Evolutionary conservation across 2,888 invertebrate species (phyloP).

Genomic region (Drosophila pseudotakahashii): DNA sequence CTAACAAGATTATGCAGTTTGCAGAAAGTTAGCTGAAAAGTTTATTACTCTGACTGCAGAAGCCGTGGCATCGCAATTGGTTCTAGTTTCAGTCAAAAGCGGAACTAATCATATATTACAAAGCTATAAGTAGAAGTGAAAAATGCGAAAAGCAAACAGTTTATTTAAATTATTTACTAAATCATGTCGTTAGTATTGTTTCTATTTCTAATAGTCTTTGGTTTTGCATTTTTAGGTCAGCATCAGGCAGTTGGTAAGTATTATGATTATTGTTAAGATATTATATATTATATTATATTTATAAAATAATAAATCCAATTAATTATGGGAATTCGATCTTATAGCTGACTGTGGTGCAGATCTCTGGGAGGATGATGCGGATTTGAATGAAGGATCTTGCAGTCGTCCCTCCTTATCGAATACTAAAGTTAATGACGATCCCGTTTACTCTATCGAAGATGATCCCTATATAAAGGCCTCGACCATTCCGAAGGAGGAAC

Average conservation of each 20-base stretch:
- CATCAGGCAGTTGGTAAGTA: conserved; percentile 10
- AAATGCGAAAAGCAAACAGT: background rate
- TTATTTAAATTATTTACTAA: background rate
- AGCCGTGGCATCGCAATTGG: conserved; percentile 2
- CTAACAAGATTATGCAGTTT: conserved; percentile 40
- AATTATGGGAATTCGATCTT: background rate
- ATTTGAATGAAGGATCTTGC: background rate
- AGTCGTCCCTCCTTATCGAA: background rate
- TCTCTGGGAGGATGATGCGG: background rate
- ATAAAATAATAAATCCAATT: background rate
- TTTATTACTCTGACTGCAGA: background rate
- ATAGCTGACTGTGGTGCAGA: conserved; percentile 10
- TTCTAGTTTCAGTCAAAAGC: conserved; percentile 2
- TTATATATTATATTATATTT: too few relatives aligned
- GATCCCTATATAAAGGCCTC: background rate
- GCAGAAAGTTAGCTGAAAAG: conserved; percentile 14
- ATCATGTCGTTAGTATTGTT: conserved; percentile 20
- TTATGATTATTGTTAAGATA: too few relatives aligned
- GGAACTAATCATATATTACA: conserved; percentile 1
- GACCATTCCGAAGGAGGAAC: background rate
- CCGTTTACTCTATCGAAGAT: background rate
- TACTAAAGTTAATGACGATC: background rate
- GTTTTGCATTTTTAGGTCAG: background rate
- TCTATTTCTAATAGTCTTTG: conserved; percentile 11
- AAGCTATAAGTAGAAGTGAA: background rate